These are phyloP conservation scores for Tichodroma muraria DNA, from an alignment of 2,113 vertebrate species.

Conservation along the genomic window DNA sequence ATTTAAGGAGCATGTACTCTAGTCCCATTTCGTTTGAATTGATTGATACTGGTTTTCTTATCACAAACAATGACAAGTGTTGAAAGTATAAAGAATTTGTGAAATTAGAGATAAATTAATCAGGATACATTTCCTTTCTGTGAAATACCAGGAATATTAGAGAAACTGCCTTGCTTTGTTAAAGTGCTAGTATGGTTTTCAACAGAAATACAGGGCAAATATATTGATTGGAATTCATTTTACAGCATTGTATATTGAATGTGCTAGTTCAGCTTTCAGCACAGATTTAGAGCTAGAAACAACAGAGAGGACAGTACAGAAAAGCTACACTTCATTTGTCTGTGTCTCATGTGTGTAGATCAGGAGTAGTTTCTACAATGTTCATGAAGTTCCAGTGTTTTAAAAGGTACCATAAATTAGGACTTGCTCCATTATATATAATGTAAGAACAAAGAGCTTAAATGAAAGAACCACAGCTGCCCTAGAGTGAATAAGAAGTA, in stretches of 20 bases:
- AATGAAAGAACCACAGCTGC: constrained; percentile 62
- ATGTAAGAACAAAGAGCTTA: constrained; percentile 65
- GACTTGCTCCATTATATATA: neutral
- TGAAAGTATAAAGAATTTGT: neutral
- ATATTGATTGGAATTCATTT: neutral
- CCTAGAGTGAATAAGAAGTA: constrained; percentile 58
- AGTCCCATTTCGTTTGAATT: constrained; percentile 27
- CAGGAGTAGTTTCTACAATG: neutral
- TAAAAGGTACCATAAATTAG: neutral
- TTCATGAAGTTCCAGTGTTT: neutral
- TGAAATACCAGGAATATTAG: neutral
- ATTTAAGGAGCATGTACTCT: constrained; percentile 35
- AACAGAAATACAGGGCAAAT: neutral
- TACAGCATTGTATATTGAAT: constrained; percentile 23
- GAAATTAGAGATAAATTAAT: constrained; percentile 50
- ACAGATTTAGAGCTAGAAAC: constrained; percentile 5
- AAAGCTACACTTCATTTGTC: neutral
- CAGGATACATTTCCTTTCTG: neutral
- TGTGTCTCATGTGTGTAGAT: neutral
- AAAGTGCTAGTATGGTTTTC: rapidly evolving
- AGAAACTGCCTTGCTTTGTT: neutral
- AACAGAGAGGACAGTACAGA: neutral
- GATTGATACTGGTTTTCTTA: constrained; percentile 37
- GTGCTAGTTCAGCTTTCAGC: neutral
- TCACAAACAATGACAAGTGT: constrained; percentile 1